Evolutionary conservation across 2,888 invertebrate genomes (phyloP), one percentile per base, ranked within the genome.

Genomic region (Dioctria rufipes): DNA sequence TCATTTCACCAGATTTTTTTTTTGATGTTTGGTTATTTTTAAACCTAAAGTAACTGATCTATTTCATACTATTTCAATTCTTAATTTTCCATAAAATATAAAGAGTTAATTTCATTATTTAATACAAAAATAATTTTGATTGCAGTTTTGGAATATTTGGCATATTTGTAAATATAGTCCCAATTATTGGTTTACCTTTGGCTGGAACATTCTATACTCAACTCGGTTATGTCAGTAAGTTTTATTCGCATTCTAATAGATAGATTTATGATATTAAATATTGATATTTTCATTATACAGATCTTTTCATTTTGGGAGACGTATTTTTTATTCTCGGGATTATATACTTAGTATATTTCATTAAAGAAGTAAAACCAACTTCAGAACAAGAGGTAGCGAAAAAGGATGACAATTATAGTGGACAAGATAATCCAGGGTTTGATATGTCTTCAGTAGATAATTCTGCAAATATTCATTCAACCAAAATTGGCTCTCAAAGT

Each of bases 141-240:
- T 81, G 58, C 25, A 87, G 87, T 46, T 89, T 88, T 83, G 89
- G 89, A 4, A 88, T 89, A 58, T 89, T 89, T 81, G 87, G 88
- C 6, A 87, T 88, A 86, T 88, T 88, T 69, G 82, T 87, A 0
- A 88, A 86, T 0, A 86, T 87, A 1, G 84, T 87, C 37, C 88
- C 88, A 0, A 86, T 89, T n/a, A 83, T 88, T 25, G 88, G 88
- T 0, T 83, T 86, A 42, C 87, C 88, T 0, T 83, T 87, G 4
- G 87, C 88, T 84, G 89, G 89, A 77, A 83, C 85, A 1, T 83
- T 89, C 3, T 87, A 86, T 49, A 84, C 85, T 5, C 83, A 85
- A 4, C 81, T 89, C 13, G 88, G 89, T 54, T 89, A 89, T 78
- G 85, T 86, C 37, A 84, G 89, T 89, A 81, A 84, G 87, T 85